Conservation (phyloP, 2,113 vertebrate genomes). For the Oncorhynchus tshawytscha region DNA sequence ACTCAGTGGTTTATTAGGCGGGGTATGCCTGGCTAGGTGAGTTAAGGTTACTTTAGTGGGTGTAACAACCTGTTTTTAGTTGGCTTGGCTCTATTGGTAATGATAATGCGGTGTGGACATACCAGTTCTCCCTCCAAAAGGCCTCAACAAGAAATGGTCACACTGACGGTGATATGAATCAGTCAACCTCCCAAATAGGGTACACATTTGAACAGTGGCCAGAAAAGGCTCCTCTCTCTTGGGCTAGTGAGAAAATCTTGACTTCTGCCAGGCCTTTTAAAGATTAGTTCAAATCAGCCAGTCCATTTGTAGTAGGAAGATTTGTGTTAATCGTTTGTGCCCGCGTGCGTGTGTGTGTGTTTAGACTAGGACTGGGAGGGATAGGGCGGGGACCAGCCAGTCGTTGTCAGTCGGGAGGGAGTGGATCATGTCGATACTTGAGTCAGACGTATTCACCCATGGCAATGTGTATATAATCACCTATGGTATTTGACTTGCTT, state of each 20-base stretch:
- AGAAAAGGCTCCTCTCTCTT: neutral
- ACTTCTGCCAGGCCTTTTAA: constrained; percentile 6
- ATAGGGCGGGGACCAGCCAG: neutral
- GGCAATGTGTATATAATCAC: neutral
- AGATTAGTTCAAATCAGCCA: constrained; percentile 14
- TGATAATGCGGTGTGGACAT: no score
- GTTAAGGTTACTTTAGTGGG: constrained; percentile 22
- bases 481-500: constrained; percentile 12
- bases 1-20: neutral
- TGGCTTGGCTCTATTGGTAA: neutral
- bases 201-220: no score
- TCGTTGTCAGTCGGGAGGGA: neutral
- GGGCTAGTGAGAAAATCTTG: neutral
- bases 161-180: no score
- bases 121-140: no score
- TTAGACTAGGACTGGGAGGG: neutral
- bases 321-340: constrained; percentile 27
- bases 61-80: constrained; percentile 8
- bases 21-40: constrained; percentile 25
- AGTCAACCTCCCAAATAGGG: neutral
- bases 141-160: no score
- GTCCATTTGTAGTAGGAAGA: constrained; percentile 1
- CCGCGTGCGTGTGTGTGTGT: neutral
- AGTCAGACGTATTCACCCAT: neutral
- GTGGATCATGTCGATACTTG: constrained; percentile 10